Evolutionary conservation across 1,140 invertebrate genomes (phyloP).

Genomic region (Pollicipes pollicipes): DNA sequence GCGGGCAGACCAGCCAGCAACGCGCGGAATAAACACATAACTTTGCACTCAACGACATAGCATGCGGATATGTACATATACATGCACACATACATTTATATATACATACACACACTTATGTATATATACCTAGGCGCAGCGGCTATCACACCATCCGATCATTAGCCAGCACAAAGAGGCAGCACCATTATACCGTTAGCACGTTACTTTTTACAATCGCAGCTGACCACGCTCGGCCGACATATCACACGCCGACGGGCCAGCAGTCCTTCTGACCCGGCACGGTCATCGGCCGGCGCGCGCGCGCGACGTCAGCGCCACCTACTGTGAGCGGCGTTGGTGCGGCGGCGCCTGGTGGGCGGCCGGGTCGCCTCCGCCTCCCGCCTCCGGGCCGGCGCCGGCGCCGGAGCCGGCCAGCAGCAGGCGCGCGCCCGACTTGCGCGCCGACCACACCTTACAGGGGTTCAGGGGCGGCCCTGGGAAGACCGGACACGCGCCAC

Average conservation of each 20-base stretch:
- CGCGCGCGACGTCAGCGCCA: neutral
- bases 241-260: too few species aligned
- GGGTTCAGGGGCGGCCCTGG: too few species aligned
- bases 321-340: neutral
- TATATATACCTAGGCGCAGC: neutral
- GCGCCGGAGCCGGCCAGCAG: neutral
- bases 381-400: neutral
- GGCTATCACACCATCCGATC: too few species aligned
- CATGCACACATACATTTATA: constrained; percentile 1
- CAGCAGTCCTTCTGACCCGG: too few species aligned
- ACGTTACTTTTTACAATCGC: too few species aligned
- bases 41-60: neutral
- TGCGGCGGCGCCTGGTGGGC: neutral
- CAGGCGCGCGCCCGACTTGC: neutral
- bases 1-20: too few species aligned
- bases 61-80: neutral
- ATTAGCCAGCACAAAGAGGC: too few species aligned
- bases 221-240: too few species aligned
- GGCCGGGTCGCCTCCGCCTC: neutral
- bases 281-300: too few species aligned
- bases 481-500: too few species aligned
- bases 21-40: too few species aligned
- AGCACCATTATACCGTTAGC: too few species aligned
- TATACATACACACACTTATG: constrained; percentile 3
- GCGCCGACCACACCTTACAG: neutral